Evolutionary conservation across 2,113 vertebrate genomes (phyloP).

Genomic region (Gulo gulo): DNA sequence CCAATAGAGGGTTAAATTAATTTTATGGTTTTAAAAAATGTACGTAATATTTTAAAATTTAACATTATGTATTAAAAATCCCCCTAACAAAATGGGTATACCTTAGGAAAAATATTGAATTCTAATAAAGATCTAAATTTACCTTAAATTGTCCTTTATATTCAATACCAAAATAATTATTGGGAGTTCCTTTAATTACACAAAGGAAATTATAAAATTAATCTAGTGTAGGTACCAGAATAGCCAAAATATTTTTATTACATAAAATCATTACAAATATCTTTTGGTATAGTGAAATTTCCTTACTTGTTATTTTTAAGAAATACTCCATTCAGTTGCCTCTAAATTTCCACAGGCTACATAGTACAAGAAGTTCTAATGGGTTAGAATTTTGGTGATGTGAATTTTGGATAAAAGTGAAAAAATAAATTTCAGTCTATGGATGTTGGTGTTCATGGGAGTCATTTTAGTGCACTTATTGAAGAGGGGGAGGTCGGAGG

Average conservation of each 20-base stretch:
- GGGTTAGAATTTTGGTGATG: neutral
- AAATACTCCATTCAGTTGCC: neutral
- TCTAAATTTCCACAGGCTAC: neutral
- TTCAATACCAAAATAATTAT: neutral
- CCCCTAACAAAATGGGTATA: neutral
- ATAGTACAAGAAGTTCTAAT: neutral
- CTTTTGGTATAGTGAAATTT: neutral
- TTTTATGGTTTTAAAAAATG: neutral
- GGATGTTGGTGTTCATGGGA: neutral
- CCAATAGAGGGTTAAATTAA: neutral
- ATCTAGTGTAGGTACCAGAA: neutral
- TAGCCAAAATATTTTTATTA: neutral
- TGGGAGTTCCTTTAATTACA: neutral
- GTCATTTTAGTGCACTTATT: neutral
- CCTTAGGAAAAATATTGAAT: neutral
- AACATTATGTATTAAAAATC: neutral
- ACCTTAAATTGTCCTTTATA: neutral
- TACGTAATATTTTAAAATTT: neutral
- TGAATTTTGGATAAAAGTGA: neutral
- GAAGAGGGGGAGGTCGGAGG: too few species aligned
- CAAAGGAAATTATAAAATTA: neutral
- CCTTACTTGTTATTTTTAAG: neutral
- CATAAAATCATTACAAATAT: neutral
- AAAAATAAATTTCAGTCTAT: neutral
- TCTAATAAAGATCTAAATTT: neutral